Base-by-base conservation (phyloP, 2,113 vertebrate genomes). In the Nesoenas mayeri region DNA sequence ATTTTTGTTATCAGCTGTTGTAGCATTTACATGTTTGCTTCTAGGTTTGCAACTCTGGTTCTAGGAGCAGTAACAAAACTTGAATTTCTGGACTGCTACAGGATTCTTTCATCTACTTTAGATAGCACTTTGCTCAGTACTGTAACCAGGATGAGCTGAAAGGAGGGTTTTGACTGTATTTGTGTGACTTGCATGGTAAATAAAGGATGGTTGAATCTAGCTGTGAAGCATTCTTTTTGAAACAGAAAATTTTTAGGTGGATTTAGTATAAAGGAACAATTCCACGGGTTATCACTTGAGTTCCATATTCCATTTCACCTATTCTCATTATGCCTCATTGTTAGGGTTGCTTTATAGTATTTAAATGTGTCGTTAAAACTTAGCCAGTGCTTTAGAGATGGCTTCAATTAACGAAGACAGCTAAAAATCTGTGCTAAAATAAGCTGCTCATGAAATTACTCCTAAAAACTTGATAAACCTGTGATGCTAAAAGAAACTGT, bases 271-370 rank as follows among this genome's bases (percentile, higher is more conserved):
- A 66, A 74, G 36, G 36, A 80, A 16, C 29, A 53, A 11, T 86
- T 90, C 11, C 6, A 20, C 0, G 1, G 19, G 4, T 65, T 53
- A 36, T 6, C 3, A 2, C 15, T 85, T 32, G 4, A 74, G 17
- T 72, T 95, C 21, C 10, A 50, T 84, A 13, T 25, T 91, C n/a
- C 9, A 13, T 70, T 88, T 92, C 36, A 65, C 24, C 12, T 60
- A 5, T 21, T 77, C 5, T 79, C 22, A 20, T 65, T 5, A 8
- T 31, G 31, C 28, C 28, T 83, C 47, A 5, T 34, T 53, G 20
- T 42, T 91, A 50, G 47, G 40, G 36, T 80, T 67, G n/a, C 25
- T 85, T 79, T 86, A 57, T 38, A 70, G 22, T 38, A 17, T 47
- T 89, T 84, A 84, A 56, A 47, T 42, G 10, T 57, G 20, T 44